Conservation (phyloP, 2,113 vertebrate genomes). For the Corapipo altera region DNA sequence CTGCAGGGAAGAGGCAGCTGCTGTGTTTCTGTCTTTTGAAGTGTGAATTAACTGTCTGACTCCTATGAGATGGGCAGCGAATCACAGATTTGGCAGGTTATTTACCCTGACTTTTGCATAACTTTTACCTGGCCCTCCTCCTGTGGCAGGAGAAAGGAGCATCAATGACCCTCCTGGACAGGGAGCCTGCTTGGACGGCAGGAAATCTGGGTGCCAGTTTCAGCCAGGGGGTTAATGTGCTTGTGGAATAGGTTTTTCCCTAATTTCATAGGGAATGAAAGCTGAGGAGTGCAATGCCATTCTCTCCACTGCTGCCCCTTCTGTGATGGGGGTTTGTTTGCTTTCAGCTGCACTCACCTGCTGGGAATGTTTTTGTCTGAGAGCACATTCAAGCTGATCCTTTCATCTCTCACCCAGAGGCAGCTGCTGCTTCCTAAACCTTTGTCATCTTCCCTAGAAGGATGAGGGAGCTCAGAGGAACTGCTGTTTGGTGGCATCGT, state of each 20-base stretch:
- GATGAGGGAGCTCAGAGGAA: not conserved
- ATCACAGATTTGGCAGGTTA: not conserved
- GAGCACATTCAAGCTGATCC: not conserved
- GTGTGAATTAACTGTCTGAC: not conserved
- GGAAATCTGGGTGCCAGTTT: not conserved
- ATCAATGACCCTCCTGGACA: not conserved
- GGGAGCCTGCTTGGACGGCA: not conserved
- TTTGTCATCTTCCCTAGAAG: not conserved
- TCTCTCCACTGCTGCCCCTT: not conserved
- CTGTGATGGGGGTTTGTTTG: not conserved
- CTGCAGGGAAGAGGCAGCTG: not conserved
- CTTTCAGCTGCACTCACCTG: not conserved
- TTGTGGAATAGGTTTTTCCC: not conserved
- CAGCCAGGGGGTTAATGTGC: not conserved
- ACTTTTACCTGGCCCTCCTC: not conserved
- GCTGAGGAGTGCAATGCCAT: not conserved
- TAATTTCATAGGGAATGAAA: not conserved
- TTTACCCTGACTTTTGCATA: not conserved
- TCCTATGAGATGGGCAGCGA: rapidly evolving
- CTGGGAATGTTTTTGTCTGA: not conserved
- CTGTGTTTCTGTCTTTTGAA: not conserved
- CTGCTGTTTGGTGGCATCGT: not conserved
- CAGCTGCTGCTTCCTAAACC: not conserved
- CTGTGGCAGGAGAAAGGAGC: not conserved
- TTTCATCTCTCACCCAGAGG: not conserved